Evolutionary conservation across 2,888 invertebrate species (phyloP), one percentile per base, ranked within the genome.

Genomic region (Andrena bucephala): DNA sequence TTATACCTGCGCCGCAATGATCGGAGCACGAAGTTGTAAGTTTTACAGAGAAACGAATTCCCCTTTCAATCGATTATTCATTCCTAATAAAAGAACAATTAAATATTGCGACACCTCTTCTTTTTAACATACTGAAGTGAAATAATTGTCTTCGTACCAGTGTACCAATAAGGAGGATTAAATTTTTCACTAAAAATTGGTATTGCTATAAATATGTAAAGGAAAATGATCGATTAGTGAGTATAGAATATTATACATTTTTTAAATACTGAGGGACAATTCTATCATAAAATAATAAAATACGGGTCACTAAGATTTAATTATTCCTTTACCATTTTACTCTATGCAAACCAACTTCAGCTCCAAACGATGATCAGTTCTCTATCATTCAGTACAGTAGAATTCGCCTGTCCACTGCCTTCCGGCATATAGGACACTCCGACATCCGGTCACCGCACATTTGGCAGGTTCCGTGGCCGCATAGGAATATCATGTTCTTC

Each of bases 371-470:
- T 36, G 24, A 57, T 67, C 48, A 70, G 27, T 62, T 59, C 79
- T 68, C 36, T 59, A 69, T 57, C 10, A 50, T 85, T 91, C 94
- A 97, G 94, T 99, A 99, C 48, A 99, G 96, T 69, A 99, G 95
- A 93, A 99, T 99, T 82, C 99, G 96, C 93, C 99, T 99, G 94
- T 99, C 99, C 74, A 99, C 99, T 78, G 97, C 97, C 95, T 99
- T 99, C 90, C 99, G 96, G 94, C 99, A 99, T 94, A 99, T 99
- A 48, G 99, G 99, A 93, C 99, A 99, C 92, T 99, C 99, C 81
- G 97, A 96, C 96, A 99, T 99, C 91, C 98, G 97, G 95, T 99
- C 99, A 42, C 99, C 99, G 94, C 99, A 99, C 97, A 99, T 98
- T 95, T 99, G 99, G 94, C 99, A 99, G 85, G 99, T 97, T 88